Conservation (phyloP, 2,113 vertebrate species). For the Cyprinodon variegatus region DNA sequence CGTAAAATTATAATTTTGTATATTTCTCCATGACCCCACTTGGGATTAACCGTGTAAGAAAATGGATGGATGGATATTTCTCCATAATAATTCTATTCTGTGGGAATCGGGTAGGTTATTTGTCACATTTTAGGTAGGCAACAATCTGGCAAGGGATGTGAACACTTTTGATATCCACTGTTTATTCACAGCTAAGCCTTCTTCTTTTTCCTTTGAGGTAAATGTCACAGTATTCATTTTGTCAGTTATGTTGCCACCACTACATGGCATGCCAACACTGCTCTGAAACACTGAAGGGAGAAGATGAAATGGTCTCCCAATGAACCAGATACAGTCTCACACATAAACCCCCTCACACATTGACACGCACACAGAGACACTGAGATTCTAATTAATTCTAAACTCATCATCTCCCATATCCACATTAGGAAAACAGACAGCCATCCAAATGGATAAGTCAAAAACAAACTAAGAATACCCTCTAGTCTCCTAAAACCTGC, state of each 20-base stretch:
- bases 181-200: background rate
- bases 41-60: too few relatives aligned
- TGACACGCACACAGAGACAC: slow-evolving; percentile 13
- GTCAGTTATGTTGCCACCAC: slow-evolving; percentile 33
- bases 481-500: background rate
- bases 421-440: slow-evolving; percentile 38
- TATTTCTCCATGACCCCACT: too few relatives aligned
- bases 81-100: background rate
- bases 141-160: background rate
- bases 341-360: slow-evolving; percentile 8
- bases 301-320: slow-evolving; percentile 43
- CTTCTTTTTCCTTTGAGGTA: slow-evolving; percentile 2
- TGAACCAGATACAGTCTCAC: slow-evolving; percentile 7
- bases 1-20: too few relatives aligned
- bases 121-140: background rate
- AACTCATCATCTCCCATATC: slow-evolving; percentile 33
- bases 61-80: too few relatives aligned
- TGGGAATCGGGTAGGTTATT: background rate
- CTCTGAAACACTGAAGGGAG: slow-evolving; percentile 36
- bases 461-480: slow-evolving; percentile 4
- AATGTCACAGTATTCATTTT: slow-evolving; percentile 32
- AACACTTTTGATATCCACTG: background rate
- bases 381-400: slow-evolving; percentile 29
- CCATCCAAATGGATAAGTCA: slow-evolving; percentile 28
- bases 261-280: slow-evolving; percentile 40